These are phyloP conservation scores for Drosophila ironensis DNA, from an alignment of 1,140 invertebrate species.

Conservation along the genomic window DNA sequence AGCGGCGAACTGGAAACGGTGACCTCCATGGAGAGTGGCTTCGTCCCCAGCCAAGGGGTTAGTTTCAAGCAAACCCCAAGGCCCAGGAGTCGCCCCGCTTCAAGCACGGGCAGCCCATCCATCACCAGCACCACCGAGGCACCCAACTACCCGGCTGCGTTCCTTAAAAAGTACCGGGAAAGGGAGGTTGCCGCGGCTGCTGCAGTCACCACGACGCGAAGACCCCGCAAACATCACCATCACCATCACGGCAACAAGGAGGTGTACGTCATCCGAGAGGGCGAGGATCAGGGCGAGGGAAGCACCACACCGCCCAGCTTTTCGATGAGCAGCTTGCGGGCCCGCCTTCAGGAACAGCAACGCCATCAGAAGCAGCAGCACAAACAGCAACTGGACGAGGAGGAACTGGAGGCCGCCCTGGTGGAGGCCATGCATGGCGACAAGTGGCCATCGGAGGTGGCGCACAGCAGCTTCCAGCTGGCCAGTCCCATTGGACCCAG, in stretches of 20 bases:
- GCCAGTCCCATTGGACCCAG: constrained; percentile 67
- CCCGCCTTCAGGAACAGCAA: constrained; percentile 65
- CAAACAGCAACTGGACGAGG: constrained; percentile 49
- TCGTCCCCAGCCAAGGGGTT: constrained; percentile 51
- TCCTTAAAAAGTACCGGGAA: constrained; percentile 62
- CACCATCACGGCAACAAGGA: constrained; percentile 38
- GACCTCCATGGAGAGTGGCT: constrained; percentile 59
- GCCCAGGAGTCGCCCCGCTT: constrained; percentile 14
- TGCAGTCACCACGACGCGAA: constrained; percentile 6
- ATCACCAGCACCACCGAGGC: constrained; percentile 57
- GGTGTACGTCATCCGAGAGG: constrained; percentile 10
- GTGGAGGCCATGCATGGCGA: constrained; percentile 62
- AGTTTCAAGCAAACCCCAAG: constrained; percentile 6
- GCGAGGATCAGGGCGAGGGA: constrained; percentile 9
- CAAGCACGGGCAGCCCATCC: constrained; percentile 3
- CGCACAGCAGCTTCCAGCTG: constrained; percentile 57
- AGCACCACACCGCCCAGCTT: constrained; percentile 29
- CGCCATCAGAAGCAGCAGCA: constrained; percentile 38
- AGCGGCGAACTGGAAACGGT: constrained; percentile 52
- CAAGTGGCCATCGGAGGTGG: constrained; percentile 64
- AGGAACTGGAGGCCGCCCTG: constrained; percentile 53
- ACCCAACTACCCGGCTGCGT: constrained; percentile 68
- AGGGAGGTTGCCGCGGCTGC: constrained; percentile 33
- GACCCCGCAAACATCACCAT: constrained; percentile 40
- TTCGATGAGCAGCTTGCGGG: constrained; percentile 58